A percentile compares a stretch with the other conserved stretches of the same genome.
phyloP scores from a whole-genome alignment of 2,113 vertebrate species.

The Ascaphus truei region DNA sequence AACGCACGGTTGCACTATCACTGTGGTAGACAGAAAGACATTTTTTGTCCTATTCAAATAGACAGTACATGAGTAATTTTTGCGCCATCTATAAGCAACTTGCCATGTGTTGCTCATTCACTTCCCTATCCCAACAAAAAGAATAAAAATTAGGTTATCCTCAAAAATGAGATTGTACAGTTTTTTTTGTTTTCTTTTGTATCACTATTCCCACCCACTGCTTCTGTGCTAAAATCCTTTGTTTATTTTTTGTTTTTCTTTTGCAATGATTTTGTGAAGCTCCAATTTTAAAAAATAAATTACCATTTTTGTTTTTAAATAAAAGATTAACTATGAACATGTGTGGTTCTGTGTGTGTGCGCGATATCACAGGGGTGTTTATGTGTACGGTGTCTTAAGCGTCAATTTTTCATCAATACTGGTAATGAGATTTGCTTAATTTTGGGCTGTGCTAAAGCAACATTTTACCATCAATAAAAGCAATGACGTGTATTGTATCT shows the following conservation, averaged over 20 bases:
- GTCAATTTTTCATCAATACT: too few relatives aligned
- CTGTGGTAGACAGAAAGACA: too few relatives aligned
- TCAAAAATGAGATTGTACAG: conserved; percentile 14
- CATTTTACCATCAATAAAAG: too few relatives aligned
- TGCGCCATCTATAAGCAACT: conserved; percentile 1
- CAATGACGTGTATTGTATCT: too few relatives aligned
- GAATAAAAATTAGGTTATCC: conserved; percentile 12
- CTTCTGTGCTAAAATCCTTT: conserved; percentile 26
- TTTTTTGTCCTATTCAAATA: too few relatives aligned
- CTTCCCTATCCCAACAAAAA: neutral
- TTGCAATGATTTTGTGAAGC: conserved; percentile 36
- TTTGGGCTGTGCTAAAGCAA: too few relatives aligned
- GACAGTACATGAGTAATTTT: conserved; percentile 3
- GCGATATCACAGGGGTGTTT: too few relatives aligned
- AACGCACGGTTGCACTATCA: too few relatives aligned
- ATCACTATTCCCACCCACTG: conserved; percentile 21
- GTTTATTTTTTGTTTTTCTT: conserved; percentile 7
- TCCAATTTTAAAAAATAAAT: conserved; percentile 25
- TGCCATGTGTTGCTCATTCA: neutral
- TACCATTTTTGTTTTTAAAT: conserved; percentile 26
- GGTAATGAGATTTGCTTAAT: too few relatives aligned
- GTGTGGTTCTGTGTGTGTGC: too few relatives aligned
- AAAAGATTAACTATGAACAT: conserved; percentile 12
- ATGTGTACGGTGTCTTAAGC: too few relatives aligned
- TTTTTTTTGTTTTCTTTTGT: neutral